Evolutionary conservation across 2,797 vertebrate species (phyloP).

Genomic region (Galago senegalensis): DNA sequence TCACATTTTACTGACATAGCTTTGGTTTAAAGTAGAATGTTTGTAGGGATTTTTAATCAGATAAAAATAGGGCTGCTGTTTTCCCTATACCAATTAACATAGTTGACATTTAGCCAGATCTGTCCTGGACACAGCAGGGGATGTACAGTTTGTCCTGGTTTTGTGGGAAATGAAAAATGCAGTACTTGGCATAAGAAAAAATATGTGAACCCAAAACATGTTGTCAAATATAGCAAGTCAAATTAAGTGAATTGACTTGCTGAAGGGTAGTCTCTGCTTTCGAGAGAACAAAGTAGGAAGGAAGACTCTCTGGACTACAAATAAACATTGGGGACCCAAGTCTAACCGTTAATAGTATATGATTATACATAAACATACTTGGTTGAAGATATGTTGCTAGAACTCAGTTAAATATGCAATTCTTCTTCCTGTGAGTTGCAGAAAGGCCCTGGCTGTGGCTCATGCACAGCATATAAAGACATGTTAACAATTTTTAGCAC

Average conservation of each 20-base stretch:
- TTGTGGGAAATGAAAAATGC: slow-evolving; percentile 88
- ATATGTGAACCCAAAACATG: slow-evolving; percentile 84
- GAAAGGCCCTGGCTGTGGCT: slow-evolving; percentile 33
- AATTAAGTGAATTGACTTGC: slow-evolving; percentile 84
- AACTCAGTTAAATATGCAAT: slow-evolving; percentile 53
- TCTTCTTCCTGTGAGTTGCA: slow-evolving; percentile 50
- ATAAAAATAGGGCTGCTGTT: slow-evolving; percentile 88
- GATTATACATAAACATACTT: slow-evolving; percentile 66
- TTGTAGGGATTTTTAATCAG: slow-evolving; percentile 87
- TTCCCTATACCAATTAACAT: slow-evolving; percentile 88
- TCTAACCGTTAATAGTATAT: slow-evolving; percentile 54
- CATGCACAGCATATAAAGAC: neutral
- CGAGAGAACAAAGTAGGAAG: slow-evolving; percentile 77
- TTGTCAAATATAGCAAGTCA: slow-evolving; percentile 85
- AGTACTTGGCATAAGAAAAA: slow-evolving; percentile 86
- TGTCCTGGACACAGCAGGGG: slow-evolving; percentile 86
- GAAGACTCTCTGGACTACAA: slow-evolving; percentile 41
- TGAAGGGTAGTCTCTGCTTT: slow-evolving; percentile 78
- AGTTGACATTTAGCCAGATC: slow-evolving; percentile 88
- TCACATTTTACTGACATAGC: slow-evolving; percentile 82
- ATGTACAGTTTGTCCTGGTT: slow-evolving; percentile 88
- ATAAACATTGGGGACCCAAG: slow-evolving; percentile 58
- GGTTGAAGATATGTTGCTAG: slow-evolving; percentile 52
- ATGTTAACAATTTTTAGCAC: neutral
- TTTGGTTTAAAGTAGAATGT: slow-evolving; percentile 77